Base-by-base conservation (phyloP, 2,797 vertebrate species). In the Gallirallus australis region DNA sequence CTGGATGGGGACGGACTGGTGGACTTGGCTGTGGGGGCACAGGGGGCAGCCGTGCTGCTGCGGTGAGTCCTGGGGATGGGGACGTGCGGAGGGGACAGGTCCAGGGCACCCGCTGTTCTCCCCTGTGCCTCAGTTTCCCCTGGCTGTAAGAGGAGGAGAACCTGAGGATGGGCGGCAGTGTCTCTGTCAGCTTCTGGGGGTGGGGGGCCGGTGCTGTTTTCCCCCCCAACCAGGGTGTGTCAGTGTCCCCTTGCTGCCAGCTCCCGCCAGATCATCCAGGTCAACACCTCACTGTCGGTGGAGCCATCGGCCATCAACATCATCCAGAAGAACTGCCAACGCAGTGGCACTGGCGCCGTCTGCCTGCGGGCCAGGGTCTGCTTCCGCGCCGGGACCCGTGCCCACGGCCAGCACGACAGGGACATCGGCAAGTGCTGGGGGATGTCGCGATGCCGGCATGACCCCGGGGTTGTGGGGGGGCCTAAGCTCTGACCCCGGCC, bases 1-100 rank as follows among this genome's bases (percentile, higher is more conserved):
- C 96, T 99, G 97, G 99, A 99, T 8, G 99, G 99, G 48, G 99
- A 99, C 35, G 97, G 98, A 27, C 97, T 99, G 72, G 98, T 99
- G 85, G 99, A 99, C 86, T 95, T 99, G 96, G 98, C 99, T 4
- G 99, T 99, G 59, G 99, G 99, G 52, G 99, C 99, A 1, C 99
- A 99, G 63, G 99, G 99, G 48, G 98, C 97, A 4, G 99, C 98
- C 2, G 96, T 99, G 18, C 92, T 99, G 82, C 98, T 99, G 88
- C 99, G 99, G 99, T 99, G 93, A 97, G 94, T 39, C 42, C 42
- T 13, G 21, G 47, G 47, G 47, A 23, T 21, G 47, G 18, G 42
- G 42, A 42, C 16, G 11, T 2, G 1, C 28, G 69, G 78, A 11
- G 47, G 42, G 42, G 42, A 47, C 37, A 4, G 7, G 5, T 7